Evolutionary conservation across 1,140 invertebrate species (phyloP).

Genomic region (Musca domestica): DNA sequence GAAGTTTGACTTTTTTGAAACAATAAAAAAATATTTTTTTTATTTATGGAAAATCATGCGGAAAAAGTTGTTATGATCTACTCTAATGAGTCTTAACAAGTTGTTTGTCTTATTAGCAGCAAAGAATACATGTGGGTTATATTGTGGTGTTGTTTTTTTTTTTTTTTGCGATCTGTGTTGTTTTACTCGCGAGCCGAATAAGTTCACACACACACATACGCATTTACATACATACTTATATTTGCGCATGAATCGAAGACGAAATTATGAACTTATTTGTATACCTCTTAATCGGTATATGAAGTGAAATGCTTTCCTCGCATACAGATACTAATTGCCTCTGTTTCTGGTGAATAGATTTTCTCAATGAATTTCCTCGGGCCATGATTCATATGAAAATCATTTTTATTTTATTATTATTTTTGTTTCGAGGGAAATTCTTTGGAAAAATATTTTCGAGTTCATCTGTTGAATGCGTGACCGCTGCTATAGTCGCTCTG

Average conservation of each 20-base stretch:
- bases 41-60: no score
- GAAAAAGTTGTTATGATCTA: no score
- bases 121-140: background rate
- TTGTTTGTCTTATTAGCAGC: no score
- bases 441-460: constrained; percentile 8
- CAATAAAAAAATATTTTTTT: no score
- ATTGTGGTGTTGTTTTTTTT: background rate
- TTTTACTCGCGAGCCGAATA: no score
- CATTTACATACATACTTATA: background rate
- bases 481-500: background rate
- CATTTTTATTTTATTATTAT: constrained; percentile 6
- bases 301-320: no score
- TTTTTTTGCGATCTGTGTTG: background rate
- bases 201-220: no score
- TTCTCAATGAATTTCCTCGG: constrained; percentile 10
- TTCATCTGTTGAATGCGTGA: constrained; percentile 13
- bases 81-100: no score
- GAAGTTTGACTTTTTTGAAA: no score
- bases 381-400: constrained; percentile 7
- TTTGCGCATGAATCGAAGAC: background rate
- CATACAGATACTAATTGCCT: no score
- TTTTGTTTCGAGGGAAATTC: constrained; percentile 9
- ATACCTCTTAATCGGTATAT: background rate
- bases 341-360: background rate
- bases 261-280: constrained; percentile 7